Evolutionary conservation across 2,113 vertebrate species (phyloP).

Genomic region (Rhodinocichla rosea): DNA sequence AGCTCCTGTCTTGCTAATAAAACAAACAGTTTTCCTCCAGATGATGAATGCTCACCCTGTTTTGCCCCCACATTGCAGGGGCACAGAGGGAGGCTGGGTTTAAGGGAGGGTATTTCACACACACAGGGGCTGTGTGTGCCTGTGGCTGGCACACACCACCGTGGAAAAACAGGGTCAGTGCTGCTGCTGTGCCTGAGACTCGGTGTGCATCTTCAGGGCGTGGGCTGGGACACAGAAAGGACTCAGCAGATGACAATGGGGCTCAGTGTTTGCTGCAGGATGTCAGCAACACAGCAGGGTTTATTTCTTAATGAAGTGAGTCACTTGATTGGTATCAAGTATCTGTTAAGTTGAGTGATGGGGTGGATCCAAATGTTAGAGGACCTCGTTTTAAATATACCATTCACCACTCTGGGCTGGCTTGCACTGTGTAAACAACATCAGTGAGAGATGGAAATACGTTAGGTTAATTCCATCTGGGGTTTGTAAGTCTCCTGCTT

Average conservation of each 20-base stretch:
- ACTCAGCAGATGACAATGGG: conserved; percentile 21
- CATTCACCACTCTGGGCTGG: not conserved
- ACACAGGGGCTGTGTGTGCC: not conserved
- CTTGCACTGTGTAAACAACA: not conserved
- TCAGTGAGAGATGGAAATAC: not conserved
- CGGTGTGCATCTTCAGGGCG: not conserved
- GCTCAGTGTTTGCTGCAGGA: not conserved
- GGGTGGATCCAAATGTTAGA: conserved; percentile 4
- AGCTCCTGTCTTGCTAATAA: not conserved
- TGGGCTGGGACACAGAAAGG: not conserved
- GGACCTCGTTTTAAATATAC: not conserved
- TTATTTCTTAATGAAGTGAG: conserved; percentile 47
- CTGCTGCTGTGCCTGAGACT: not conserved
- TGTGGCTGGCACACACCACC: not conserved
- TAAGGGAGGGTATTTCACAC: not conserved
- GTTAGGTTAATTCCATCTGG: not conserved
- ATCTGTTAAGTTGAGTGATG: not conserved
- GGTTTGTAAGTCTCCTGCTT: not conserved
- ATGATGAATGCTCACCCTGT: not conserved
- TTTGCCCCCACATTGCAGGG: not conserved
- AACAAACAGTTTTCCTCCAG: not conserved
- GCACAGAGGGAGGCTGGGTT: not conserved
- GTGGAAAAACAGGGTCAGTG: not conserved
- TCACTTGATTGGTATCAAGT: conserved; percentile 9
- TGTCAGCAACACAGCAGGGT: not conserved